Evolutionary conservation across 1,140 invertebrate species (phyloP).

Genomic region (Cherax destructor): DNA sequence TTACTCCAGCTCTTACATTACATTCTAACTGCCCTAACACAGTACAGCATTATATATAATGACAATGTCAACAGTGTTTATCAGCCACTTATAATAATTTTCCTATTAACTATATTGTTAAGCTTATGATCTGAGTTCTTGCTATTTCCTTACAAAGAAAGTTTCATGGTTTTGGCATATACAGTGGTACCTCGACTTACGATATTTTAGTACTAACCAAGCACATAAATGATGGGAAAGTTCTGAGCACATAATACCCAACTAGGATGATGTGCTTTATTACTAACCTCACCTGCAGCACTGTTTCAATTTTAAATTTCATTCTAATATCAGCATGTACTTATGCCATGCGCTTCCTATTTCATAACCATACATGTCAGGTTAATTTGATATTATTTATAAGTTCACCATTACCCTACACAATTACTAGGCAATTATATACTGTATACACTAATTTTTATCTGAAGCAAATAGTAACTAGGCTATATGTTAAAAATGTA

Average conservation of each 20-base stretch:
- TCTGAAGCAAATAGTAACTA: neutral
- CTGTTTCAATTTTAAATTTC: neutral
- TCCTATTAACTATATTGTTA: neutral
- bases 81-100: neutral
- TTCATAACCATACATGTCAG: neutral
- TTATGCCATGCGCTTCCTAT: neutral
- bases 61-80: neutral
- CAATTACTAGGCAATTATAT: neutral
- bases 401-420: neutral
- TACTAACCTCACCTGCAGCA: neutral
- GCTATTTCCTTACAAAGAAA: constrained; percentile 1
- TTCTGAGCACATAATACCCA: neutral
- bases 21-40: neutral
- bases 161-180: neutral
- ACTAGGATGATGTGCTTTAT: constrained; percentile 6
- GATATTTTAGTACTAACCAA: neutral
- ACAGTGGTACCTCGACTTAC: no score
- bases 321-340: neutral
- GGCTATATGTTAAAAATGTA: neutral
- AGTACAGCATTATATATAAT: neutral
- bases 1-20: neutral
- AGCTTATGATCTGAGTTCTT: neutral
- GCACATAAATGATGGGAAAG: constrained; percentile 10
- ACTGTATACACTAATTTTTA: neutral
- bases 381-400: neutral